Evolutionary conservation across 2,888 invertebrate genomes (phyloP), one percentile per base, ranked within the genome.

Genomic region (Spialia ferax): DNA sequence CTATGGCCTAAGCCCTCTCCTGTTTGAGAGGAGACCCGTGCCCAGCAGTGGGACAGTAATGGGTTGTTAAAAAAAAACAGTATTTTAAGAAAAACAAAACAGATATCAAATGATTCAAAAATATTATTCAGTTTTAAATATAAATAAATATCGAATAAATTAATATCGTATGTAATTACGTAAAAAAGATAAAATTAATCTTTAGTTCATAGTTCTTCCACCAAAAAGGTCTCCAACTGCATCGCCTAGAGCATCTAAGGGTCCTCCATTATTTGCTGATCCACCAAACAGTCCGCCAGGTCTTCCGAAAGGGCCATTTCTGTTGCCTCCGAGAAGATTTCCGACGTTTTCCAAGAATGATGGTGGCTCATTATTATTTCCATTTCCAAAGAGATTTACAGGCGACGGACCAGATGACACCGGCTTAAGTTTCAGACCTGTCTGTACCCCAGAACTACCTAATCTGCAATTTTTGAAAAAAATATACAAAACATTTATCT

Each of bases 351-450:
- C 82, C 42, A 84, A 70, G 63, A 86, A 82, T 78, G 45, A n/a
- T n/a, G n/a, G n/a, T n/a, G n/a, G n/a, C n/a, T 84, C 81, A 59
- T 79, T 80, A 38, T 83, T 82, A 38, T 79, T 77, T 61, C 80
- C 80, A 64, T 77, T 88, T 32, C 92, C 90, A 73, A 87, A 93
- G 7, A 94, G 79, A 74, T 74, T 92, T 4, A 91, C 81, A 42
- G 93, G 89, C 56, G 84, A 83, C 2, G 93, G 93, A 5, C 89
- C 92, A 18, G 87, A 81, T 55, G 88, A 86, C 54, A 85, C 79
- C 35, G 92, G 93, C 71, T 91, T 89, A 1, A 93, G 94, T 72
- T 92, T 93, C 52, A 91, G 77, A 1, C 93, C 93, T n/a, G 91
- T 88, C 76, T 91, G 86, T 11, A 94, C 73, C 3, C 94, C 94